phyloP scores from a whole-genome alignment of 2,113 vertebrate species.

The Grantiella picta region DNA sequence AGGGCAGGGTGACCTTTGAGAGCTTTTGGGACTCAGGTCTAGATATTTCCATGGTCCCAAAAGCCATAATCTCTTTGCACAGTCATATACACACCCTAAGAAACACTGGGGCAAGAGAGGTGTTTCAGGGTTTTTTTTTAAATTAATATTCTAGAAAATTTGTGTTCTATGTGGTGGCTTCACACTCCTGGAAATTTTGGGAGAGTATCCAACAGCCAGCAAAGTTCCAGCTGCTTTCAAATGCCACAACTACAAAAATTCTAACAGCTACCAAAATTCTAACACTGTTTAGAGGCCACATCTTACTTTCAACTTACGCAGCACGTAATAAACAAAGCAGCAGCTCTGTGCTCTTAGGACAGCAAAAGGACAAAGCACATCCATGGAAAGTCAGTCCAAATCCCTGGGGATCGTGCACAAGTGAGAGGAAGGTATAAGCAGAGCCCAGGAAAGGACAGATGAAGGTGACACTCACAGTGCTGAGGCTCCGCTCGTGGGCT shows the following conservation, averaged over 20 bases:
- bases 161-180: background rate
- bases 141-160: background rate
- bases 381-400: background rate
- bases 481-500: constrained; percentile 95
- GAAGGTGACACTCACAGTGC: constrained; percentile 81
- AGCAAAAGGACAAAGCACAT: background rate
- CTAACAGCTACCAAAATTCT: background rate
- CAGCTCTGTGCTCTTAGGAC: background rate
- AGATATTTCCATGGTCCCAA: background rate
- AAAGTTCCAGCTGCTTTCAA: background rate
- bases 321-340: accelerated
- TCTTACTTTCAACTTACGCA: background rate
- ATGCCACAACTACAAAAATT: background rate
- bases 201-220: background rate
- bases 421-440: background rate
- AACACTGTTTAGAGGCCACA: background rate
- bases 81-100: background rate
- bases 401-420: background rate
- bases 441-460: background rate
- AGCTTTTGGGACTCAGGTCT: background rate
- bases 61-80: background rate
- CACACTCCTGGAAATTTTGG: background rate
- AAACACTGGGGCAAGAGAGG: background rate
- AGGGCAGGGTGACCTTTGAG: constrained; percentile 16
- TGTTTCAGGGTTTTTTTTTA: background rate